Evolutionary conservation across 2,888 invertebrate species (phyloP), one percentile per base, ranked within the genome.

Genomic region (Polydesmus complanatus): DNA sequence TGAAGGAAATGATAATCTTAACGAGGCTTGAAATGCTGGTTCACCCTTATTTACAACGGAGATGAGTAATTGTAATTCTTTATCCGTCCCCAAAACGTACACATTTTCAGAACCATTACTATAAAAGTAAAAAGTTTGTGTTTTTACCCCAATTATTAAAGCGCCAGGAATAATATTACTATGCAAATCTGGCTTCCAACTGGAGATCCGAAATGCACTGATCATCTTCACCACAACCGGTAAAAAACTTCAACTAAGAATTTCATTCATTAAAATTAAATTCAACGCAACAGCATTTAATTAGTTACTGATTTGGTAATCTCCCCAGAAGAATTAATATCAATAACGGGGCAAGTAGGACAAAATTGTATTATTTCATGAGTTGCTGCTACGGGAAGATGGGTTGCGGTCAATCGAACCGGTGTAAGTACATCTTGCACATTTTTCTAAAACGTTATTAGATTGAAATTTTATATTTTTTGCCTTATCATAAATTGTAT

Each of bases 21-120:
- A 61, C 53, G 66, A 64, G 5, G 71, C 66, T 48, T 71, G 64
- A 58, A 70, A 73, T 3, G 75, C 74, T 3, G 73, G 69, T 61
- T 75, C 75, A 0, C 70, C 71, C 1, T 62, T 53, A 65, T 75
- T 75, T n/a, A 57, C 60, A 1, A 75, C 63, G 1, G 59, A 62
- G 18, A 74, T 66, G 21, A 67, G 67, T 58, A 75, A 61, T 14
- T 64, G 62, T 3, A 73, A 52, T 18, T 66, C 65, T 1, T 66
- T 60, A 3, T 64, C 56, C 1, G 69, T 66, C 0, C 75, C 75
- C 51, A 73, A 68, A 1, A 72, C 63, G 51, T 23, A 37, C 25
- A 52, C 56, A 27, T 27, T 47, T 53, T 23, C 3, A 21, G 3
- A 57, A 57, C 14, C 23, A 49, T 18, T 8, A 50, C n/a, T n/a